These are phyloP conservation scores for Abrostola tripartita DNA, from an alignment of 2,888 invertebrate species.

Conservation along the genomic window DNA sequence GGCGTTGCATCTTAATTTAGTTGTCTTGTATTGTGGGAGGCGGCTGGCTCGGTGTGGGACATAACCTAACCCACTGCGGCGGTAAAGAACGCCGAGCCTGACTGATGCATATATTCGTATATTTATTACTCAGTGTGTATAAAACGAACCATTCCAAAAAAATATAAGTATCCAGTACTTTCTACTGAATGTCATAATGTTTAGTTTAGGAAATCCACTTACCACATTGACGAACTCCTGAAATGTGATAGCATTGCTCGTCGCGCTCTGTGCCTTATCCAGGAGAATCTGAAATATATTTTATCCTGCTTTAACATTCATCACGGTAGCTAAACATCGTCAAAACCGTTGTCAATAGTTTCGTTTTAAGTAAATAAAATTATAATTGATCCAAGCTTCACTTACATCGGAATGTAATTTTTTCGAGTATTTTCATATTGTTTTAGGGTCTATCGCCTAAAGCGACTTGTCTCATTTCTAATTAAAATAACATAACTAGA, in stretches of 20 bases:
- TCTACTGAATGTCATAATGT: too few species aligned
- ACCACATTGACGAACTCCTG: constrained; percentile 98
- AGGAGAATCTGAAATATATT: constrained; percentile 86
- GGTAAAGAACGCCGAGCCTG: constrained; percentile 66
- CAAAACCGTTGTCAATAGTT: background rate
- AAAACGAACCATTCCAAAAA: too few species aligned
- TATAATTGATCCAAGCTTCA: too few species aligned
- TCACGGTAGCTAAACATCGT: background rate
- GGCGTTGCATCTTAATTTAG: constrained; percentile 87
- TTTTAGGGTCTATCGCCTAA: too few species aligned
- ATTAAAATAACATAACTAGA: too few species aligned
- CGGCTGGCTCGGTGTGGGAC: constrained; percentile 69
- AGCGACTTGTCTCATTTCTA: too few species aligned
- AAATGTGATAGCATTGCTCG: constrained; percentile 94
- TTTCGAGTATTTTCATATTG: too few species aligned
- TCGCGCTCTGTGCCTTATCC: constrained; percentile 91
- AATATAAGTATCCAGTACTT: too few species aligned
- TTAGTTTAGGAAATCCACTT: constrained; percentile 76
- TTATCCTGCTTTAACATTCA: background rate
- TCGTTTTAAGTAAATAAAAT: too few species aligned
- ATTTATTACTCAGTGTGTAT: constrained; percentile 68
- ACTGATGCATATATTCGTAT: constrained; percentile 68
- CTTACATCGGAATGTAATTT: too few species aligned
- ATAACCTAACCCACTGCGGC: constrained; percentile 74
- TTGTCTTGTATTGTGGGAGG: constrained; percentile 85